Base-by-base conservation (phyloP, 2,797 vertebrate species). In the Emys orbicularis region DNA sequence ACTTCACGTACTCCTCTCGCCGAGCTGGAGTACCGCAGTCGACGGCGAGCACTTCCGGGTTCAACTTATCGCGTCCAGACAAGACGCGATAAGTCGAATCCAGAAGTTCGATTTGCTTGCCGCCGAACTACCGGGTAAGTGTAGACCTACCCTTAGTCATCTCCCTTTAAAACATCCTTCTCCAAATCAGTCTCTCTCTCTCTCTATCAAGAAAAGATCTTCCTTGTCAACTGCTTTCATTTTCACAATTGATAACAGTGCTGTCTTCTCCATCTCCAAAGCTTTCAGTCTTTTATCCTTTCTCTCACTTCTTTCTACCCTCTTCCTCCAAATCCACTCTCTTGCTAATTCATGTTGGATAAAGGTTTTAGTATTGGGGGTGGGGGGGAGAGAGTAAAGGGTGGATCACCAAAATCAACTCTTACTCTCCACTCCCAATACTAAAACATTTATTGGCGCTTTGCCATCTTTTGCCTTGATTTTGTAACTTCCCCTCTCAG, bases 121-220 rank as follows among this genome's bases (percentile, higher is more conserved):
- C 41, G 41, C 41, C 41, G 5, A 41, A 41, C 41, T 41, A 41
- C 41, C 41, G 41, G 41, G 41, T 41, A 41, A 41, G 41, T 41
- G 41, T 41, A 41, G 41, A 41, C 41, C 41, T 41, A 41, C 41
- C 41, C 90, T 79, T 87, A 80, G 80, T 59, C 57, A 79, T 53
- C 77, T 93, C 86, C 25, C n/a, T 94, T 15, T 90, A 94, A 59
- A 12, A 90, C 76, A 87, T 87, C 77, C 47, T 90, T 50, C 83
- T 92, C 84, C 85, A 52, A 81, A 88, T 56, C 54, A 80, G 57
- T 84, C 79, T 81, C 31, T 86, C 15, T 68, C 15, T 68, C 31
- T 41, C 19, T 25, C 19, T 9, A 23, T 25, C 41, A 47, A 44
- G 21, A 44, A 27, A 25, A 27, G 41, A 37, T 91, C 84, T 84